These are phyloP conservation scores for Psix sp. DNA, from an alignment of 1,140 invertebrate genomes.

Conservation along the genomic window DNA sequence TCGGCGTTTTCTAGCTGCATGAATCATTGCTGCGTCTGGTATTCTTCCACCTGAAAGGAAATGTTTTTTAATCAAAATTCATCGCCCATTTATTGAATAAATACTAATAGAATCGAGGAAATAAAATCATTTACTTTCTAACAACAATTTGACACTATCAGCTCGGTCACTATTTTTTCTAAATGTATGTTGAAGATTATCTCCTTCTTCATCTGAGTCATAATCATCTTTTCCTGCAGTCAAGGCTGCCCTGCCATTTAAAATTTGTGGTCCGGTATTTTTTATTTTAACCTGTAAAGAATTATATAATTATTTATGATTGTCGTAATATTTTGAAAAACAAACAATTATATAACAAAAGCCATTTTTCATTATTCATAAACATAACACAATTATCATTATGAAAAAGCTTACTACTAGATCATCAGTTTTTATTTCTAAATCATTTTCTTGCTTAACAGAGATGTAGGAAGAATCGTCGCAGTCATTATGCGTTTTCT, in stretches of 20 bases:
- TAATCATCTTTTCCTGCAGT: conserved; percentile 86
- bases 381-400: conserved; percentile 75
- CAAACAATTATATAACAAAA: conserved; percentile 1
- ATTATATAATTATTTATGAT: conserved; percentile 1
- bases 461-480: conserved; percentile 73
- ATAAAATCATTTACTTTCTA: conserved; percentile 81
- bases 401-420: conserved; percentile 79
- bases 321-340: no score
- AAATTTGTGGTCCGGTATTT: conserved; percentile 80
- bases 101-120: no score
- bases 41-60: conserved; percentile 86
- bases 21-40: conserved; percentile 97
- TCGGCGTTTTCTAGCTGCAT: conserved; percentile 93
- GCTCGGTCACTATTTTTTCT: conserved; percentile 75
- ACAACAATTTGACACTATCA: conserved; percentile 82
- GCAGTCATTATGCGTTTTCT: conserved; percentile 77
- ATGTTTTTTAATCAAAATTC: not conserved
- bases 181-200: conserved; percentile 79
- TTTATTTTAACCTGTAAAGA: conserved; percentile 78
- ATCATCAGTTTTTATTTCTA: conserved; percentile 81
- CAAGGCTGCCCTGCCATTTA: conserved; percentile 88
- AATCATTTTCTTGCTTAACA: conserved; percentile 77
- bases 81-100: no score
- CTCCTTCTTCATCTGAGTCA: conserved; percentile 83
- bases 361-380: conserved; percentile 64